Evolutionary conservation across 2,797 vertebrate genomes (phyloP).

Genomic region (Otolemur crassicaudatus): DNA sequence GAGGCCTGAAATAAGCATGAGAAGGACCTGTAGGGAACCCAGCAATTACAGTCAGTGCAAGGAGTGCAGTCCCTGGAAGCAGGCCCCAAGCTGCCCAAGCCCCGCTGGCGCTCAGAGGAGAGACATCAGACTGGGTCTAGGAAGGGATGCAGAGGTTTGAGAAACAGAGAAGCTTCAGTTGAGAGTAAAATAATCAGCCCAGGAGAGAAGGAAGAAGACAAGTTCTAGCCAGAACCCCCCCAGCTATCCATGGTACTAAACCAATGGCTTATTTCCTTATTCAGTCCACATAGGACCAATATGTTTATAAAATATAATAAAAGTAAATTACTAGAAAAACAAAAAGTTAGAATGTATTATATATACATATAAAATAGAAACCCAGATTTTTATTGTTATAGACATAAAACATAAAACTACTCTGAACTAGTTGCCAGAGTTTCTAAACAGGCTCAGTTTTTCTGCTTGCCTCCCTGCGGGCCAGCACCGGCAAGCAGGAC

Average conservation of each 20-base stretch:
- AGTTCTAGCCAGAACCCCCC: not conserved
- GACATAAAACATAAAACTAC: not conserved
- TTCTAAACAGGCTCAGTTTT: not conserved
- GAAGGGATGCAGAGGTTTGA: not conserved
- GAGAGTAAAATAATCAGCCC: not conserved
- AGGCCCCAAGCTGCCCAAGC: too few relatives aligned
- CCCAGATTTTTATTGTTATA: not conserved
- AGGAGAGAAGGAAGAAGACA: not conserved
- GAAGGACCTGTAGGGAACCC: not conserved
- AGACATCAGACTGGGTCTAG: not conserved
- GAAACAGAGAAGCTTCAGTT: not conserved
- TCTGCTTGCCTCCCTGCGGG: not conserved
- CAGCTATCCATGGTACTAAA: not conserved
- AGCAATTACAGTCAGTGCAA: not conserved
- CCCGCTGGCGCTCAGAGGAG: not conserved
- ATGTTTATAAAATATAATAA: not conserved
- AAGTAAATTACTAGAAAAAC: slow-evolving; percentile 54
- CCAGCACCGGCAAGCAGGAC: not conserved
- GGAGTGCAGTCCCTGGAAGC: not conserved
- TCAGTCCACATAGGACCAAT: not conserved
- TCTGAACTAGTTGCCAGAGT: not conserved
- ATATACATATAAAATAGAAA: not conserved
- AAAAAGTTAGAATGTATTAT: not conserved
- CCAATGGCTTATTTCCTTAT: not conserved
- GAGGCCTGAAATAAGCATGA: not conserved